These are phyloP conservation scores for Perognathus longimembris DNA, from an alignment of 2,113 vertebrate species.

Conservation along the genomic window DNA sequence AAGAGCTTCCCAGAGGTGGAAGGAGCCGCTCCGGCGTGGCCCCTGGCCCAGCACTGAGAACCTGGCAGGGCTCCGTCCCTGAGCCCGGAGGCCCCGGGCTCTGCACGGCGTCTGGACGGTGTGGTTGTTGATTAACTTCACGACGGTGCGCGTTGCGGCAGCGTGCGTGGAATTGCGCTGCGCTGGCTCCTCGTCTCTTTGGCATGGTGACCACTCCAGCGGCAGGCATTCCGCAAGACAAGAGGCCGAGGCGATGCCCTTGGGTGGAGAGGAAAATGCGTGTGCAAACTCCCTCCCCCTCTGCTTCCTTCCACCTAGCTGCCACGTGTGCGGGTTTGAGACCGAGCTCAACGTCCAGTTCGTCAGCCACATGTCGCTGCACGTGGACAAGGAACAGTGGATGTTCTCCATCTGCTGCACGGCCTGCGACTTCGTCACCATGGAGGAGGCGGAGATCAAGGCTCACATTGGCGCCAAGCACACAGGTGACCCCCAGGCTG, in stretches of 20 bases:
- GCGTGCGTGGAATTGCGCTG: constrained; percentile 81
- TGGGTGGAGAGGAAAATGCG: neutral
- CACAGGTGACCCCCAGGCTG: constrained; percentile 88
- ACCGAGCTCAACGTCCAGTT: constrained; percentile 99
- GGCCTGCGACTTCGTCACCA: constrained; percentile 95
- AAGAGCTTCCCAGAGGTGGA: constrained; percentile 78
- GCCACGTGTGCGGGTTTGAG: constrained; percentile 99
- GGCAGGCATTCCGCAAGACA: constrained; percentile 65
- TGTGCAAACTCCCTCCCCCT: neutral
- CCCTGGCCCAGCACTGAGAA: constrained; percentile 78
- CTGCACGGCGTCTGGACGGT: constrained; percentile 88
- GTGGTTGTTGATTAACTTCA: constrained; percentile 89
- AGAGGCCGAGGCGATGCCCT: neutral
- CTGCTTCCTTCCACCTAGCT: constrained; percentile 86
- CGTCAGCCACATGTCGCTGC: constrained; percentile 99
- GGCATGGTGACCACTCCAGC: constrained; percentile 77
- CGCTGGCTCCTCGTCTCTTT: constrained; percentile 79
- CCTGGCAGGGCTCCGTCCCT: constrained; percentile 83
- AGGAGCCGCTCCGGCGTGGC: constrained; percentile 71
- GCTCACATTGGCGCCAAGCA: constrained; percentile 94
- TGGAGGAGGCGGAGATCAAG: constrained; percentile 98
- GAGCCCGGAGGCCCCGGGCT: constrained; percentile 86
- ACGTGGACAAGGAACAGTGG: constrained; percentile 99
- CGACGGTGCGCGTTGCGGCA: constrained; percentile 84
- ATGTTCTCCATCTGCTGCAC: constrained; percentile 99